Evolutionary conservation across 2,797 vertebrate species (phyloP), one percentile per base, ranked within the genome.

Genomic region (Prunella strophiata): DNA sequence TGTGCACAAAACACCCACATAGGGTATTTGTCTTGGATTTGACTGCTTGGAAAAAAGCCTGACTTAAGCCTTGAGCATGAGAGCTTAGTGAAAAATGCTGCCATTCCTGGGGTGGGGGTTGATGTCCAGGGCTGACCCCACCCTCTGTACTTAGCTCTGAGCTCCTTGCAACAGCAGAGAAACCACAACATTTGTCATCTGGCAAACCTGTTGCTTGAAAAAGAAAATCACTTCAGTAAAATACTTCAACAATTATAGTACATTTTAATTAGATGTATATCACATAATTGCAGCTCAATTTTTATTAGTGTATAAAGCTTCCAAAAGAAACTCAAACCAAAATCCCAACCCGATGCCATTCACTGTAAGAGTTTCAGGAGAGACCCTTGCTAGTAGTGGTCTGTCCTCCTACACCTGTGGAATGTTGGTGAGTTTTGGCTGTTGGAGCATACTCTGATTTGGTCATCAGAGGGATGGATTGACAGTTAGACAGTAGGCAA

Each of bases 181-280:
- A 98, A 98, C 97, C 98, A 96, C 98, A 98, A 98, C 98, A 98
- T 98, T 97, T 98, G 98, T 98, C 98, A 98, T 97, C 97, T 97
- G 96, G 94, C 97, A 98, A 98, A 98, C 97, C 96, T 97, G 98
- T 98, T 90, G 54, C 96, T 97, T 91, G 95, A 96, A 97, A 97
- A 97, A 96, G 96, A 97, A 98, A 97, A 98, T 97, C 57, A 97
- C 96, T 97, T 98, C 97, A 98, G 95, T 97, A 98, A 98, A 98
- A 98, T 98, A 98, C 96, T 97, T 98, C 94, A 97, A 85, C 97
- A 97, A 97, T 98, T 98, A 97, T 94, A 97, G 96, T 96, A 97
- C 96, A 96, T 95, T 98, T 98, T 98, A 98, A 98, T 98, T 97
- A 98, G 97, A 86, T 97, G 75, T 92, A 88, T 96, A 97, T 96